Conservation (phyloP, 2,113 vertebrate species). For the Zosterops borbonicus region DNA sequence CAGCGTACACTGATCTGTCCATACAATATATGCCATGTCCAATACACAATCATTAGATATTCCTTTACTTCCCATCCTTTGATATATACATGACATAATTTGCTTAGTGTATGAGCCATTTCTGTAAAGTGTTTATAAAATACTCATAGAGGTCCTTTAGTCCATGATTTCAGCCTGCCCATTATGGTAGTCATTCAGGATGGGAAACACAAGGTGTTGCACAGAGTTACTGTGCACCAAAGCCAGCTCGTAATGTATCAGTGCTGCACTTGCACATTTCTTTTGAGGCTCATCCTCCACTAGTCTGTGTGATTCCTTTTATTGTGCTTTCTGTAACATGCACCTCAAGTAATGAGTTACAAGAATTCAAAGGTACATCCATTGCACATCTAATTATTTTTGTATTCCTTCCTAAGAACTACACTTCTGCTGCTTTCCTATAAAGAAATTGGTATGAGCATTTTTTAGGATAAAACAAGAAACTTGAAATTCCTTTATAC, state of each 20-base stretch:
- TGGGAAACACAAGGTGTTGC: background rate
- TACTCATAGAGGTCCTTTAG: accelerated
- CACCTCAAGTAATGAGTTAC: background rate
- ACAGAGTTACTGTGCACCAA: background rate
- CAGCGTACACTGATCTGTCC: too few species aligned
- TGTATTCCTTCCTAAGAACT: background rate
- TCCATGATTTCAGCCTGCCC: background rate
- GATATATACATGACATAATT: background rate
- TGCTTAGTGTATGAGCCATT: background rate
- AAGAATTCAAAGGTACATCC: background rate
- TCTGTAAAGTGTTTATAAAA: background rate
- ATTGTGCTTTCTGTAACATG: background rate
- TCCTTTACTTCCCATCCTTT: background rate
- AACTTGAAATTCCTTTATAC: background rate
- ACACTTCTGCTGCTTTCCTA: background rate
- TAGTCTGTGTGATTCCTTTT: accelerated
- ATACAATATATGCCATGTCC: accelerated
- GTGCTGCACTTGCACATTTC: background rate
- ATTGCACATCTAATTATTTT: background rate
- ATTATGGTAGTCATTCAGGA: background rate
- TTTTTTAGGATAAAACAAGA: background rate
- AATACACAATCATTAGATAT: background rate
- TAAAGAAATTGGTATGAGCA: background rate
- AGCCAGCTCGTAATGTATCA: background rate
- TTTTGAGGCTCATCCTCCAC: background rate